Conservation (phyloP, 2,797 vertebrate genomes). For the Acanthurus leucopareius region DNA sequence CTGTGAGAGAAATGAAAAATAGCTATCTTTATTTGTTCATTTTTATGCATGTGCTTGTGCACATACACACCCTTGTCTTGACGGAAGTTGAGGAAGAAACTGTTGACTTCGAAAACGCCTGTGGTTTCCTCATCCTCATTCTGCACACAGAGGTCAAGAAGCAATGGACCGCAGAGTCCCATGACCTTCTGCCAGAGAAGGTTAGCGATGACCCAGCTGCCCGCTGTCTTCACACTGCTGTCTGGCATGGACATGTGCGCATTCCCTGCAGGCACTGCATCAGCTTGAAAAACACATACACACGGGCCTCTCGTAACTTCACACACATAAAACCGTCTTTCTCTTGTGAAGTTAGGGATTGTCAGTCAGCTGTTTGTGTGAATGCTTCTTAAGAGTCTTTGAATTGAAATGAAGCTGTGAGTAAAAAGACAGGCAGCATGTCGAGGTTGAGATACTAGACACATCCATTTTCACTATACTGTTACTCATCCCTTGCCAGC, state of each 20-base stretch:
- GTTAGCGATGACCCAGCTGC: slow-evolving; percentile 44
- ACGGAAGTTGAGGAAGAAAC: slow-evolving; percentile 34
- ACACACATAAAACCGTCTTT: slow-evolving; percentile 29
- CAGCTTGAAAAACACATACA: slow-evolving; percentile 19
- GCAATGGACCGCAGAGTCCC: slow-evolving; percentile 28
- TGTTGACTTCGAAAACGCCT: slow-evolving; percentile 35
- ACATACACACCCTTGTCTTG: not conserved
- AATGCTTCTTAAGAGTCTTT: slow-evolving; percentile 51
- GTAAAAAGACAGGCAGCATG: slow-evolving; percentile 23
- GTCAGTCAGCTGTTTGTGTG: slow-evolving; percentile 62
- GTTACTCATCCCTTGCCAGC: slow-evolving; percentile 69
- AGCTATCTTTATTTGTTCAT: slow-evolving; percentile 4
- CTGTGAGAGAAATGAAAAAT: slow-evolving; percentile 7
- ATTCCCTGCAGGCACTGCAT: slow-evolving; percentile 33
- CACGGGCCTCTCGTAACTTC: slow-evolving; percentile 35
- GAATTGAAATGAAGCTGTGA: slow-evolving; percentile 56
- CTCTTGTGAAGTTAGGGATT: slow-evolving; percentile 28
- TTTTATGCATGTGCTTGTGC: not conserved
- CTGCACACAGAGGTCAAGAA: slow-evolving; percentile 48
- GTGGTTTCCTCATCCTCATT: slow-evolving; percentile 59
- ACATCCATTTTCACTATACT: slow-evolving; percentile 68
- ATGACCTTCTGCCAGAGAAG: slow-evolving; percentile 53
- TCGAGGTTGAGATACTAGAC: slow-evolving; percentile 57
- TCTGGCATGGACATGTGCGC: slow-evolving; percentile 2
- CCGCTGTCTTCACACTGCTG: slow-evolving; percentile 36